These are phyloP conservation scores for Eristalis arbustorum DNA, from an alignment of 2,888 invertebrate genomes.

Conservation along the genomic window DNA sequence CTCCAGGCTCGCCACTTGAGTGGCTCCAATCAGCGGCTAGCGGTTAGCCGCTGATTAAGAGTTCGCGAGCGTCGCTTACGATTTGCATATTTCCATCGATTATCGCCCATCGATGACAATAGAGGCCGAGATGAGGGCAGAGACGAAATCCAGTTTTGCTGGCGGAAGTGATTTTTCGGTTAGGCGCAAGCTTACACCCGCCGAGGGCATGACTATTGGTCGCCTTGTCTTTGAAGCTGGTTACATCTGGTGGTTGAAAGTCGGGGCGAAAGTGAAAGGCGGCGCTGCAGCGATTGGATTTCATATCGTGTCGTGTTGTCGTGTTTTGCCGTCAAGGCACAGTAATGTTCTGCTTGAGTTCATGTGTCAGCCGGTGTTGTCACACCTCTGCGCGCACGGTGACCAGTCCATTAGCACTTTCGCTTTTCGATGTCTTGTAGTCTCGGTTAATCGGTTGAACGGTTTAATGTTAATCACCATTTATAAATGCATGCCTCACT, in stretches of 20 bases:
- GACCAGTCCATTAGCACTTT: slow-evolving; percentile 52
- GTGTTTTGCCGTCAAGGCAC: slow-evolving; percentile 28
- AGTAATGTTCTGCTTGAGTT: slow-evolving; percentile 63
- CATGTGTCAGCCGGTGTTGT: slow-evolving; percentile 62
- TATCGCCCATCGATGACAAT: not conserved
- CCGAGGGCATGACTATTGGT: slow-evolving; percentile 16
- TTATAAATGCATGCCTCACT: not conserved
- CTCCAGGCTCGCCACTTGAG: not conserved
- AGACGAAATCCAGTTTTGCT: not conserved
- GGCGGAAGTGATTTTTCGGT: not conserved
- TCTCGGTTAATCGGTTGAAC: not conserved
- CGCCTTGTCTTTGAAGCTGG: slow-evolving; percentile 17
- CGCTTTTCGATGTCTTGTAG: slow-evolving; percentile 35
- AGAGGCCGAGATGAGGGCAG: no score
- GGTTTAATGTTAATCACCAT: not conserved
- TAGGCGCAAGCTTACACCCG: not conserved
- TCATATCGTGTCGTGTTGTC: slow-evolving; percentile 38
- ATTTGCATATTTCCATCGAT: not conserved
- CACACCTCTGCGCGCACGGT: slow-evolving; percentile 55
- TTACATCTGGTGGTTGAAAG: slow-evolving; percentile 36
- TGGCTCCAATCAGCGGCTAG: not conserved
- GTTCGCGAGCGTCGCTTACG: not conserved
- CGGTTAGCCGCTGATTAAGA: not conserved
- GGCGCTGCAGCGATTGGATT: slow-evolving; percentile 43
- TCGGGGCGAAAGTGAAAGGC: slow-evolving; percentile 62